Evolutionary conservation across 2,113 vertebrate species (phyloP).

Genomic region (Scomber colias): DNA sequence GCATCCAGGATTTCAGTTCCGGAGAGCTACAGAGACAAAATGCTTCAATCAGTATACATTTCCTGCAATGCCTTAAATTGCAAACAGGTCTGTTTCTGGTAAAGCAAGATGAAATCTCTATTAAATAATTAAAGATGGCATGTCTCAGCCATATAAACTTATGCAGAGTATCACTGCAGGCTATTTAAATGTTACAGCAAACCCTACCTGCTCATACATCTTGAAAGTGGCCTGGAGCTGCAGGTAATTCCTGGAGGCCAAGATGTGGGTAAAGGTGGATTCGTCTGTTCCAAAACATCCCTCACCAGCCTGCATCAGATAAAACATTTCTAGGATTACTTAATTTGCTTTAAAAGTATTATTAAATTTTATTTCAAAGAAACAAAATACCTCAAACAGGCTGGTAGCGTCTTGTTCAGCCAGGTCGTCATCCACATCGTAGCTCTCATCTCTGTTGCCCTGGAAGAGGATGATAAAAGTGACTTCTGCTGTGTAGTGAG

Average conservation of each 20-base stretch:
- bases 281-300: constrained; percentile 85
- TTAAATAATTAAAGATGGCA: neutral
- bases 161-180: neutral
- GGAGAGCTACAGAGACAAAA: constrained; percentile 76
- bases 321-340: neutral
- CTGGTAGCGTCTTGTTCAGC: constrained; percentile 82
- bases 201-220: constrained; percentile 84
- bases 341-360: neutral
- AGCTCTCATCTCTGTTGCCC: constrained; percentile 84
- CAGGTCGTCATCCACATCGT: constrained; percentile 83
- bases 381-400: constrained; percentile 79
- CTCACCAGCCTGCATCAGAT: constrained; percentile 81
- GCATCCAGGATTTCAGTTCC: constrained; percentile 86
- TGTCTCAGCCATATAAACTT: neutral
- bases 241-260: constrained; percentile 85
- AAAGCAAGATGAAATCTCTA: neutral
- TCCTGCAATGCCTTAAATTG: neutral
- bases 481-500: constrained; percentile 19
- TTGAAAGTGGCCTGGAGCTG: constrained; percentile 87
- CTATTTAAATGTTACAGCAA: neutral
- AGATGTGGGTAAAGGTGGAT: constrained; percentile 84
- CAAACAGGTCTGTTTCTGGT: neutral
- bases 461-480: constrained; percentile 50
- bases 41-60: no score
- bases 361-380: neutral